Evolutionary conservation across 1,140 invertebrate species (phyloP).

Genomic region (Sycobia sp.): DNA sequence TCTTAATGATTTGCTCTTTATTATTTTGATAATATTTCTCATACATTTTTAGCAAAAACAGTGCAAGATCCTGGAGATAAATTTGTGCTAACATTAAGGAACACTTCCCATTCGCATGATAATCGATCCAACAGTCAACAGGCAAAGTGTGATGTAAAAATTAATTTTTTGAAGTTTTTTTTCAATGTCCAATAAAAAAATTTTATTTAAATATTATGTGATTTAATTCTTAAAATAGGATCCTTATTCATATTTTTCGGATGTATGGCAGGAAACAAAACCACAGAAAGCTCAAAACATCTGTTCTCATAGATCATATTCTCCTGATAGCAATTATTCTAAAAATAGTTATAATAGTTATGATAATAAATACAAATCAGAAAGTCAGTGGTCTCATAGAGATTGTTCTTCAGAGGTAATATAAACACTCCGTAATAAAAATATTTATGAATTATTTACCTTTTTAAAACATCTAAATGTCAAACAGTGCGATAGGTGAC

Average conservation of each 20-base stretch:
- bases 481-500: too few species aligned
- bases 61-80: slow-evolving; percentile 39
- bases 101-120: slow-evolving; percentile 37
- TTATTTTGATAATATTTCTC: background rate
- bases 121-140: slow-evolving; percentile 49
- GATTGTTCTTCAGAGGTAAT: slow-evolving; percentile 52
- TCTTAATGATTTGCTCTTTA: background rate
- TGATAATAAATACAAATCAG: slow-evolving; percentile 53
- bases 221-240: slow-evolving; percentile 42
- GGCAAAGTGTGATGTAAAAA: slow-evolving; percentile 50
- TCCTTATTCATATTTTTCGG: slow-evolving; percentile 59
- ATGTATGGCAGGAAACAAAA: slow-evolving; percentile 60
- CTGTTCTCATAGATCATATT: slow-evolving; percentile 41
- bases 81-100: slow-evolving; percentile 42
- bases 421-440: too few species aligned
- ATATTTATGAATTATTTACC: too few species aligned
- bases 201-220: background rate
- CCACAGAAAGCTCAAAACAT: slow-evolving; percentile 30
- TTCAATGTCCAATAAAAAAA: too few species aligned
- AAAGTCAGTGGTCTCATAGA: slow-evolving; percentile 49
- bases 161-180: slow-evolving; percentile 19
- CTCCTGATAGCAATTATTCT: slow-evolving; percentile 46
- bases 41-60: slow-evolving; percentile 39
- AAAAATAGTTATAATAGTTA: slow-evolving; percentile 49
- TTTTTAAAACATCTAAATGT: background rate